These are phyloP conservation scores for Thyatira batis DNA, from an alignment of 2,888 invertebrate genomes.

Conservation along the genomic window DNA sequence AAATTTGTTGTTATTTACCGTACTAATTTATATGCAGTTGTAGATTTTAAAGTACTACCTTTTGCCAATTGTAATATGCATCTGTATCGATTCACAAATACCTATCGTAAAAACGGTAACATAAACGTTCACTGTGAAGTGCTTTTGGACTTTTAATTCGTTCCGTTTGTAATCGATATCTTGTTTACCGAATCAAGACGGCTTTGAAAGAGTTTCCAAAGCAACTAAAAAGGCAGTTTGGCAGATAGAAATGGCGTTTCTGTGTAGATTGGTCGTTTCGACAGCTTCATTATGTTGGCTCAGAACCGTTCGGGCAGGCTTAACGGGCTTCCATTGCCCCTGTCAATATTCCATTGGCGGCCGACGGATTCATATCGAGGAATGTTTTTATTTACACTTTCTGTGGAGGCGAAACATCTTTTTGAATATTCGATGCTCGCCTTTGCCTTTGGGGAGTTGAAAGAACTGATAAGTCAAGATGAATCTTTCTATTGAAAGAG, in stretches of 20 bases:
- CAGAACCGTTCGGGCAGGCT: conserved; percentile 37
- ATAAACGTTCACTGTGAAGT: too few relatives aligned
- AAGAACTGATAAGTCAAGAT: not conserved
- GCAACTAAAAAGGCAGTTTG: conserved; percentile 14
- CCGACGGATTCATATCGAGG: not conserved
- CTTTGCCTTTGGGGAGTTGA: not conserved
- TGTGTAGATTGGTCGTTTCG: conserved; percentile 45
- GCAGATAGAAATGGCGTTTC: conserved; percentile 39
- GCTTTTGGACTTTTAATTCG: too few relatives aligned
- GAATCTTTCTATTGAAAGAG: not conserved
- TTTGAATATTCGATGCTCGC: not conserved
- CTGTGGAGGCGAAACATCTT: not conserved
- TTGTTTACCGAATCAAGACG: not conserved
- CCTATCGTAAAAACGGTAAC: too few relatives aligned
- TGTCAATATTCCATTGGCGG: conserved; percentile 32
- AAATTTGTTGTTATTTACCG: not conserved
- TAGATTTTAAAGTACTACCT: too few relatives aligned
- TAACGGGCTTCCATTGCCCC: conserved; percentile 43
- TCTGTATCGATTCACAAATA: too few relatives aligned
- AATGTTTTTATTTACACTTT: not conserved
- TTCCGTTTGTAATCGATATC: too few relatives aligned
- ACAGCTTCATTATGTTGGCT: conserved; percentile 57
- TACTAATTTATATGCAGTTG: too few relatives aligned
- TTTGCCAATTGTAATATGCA: too few relatives aligned
- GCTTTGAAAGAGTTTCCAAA: conserved; percentile 2